Evolutionary conservation across 2,888 invertebrate genomes (phyloP).

Genomic region (Glomeris marginata): DNA sequence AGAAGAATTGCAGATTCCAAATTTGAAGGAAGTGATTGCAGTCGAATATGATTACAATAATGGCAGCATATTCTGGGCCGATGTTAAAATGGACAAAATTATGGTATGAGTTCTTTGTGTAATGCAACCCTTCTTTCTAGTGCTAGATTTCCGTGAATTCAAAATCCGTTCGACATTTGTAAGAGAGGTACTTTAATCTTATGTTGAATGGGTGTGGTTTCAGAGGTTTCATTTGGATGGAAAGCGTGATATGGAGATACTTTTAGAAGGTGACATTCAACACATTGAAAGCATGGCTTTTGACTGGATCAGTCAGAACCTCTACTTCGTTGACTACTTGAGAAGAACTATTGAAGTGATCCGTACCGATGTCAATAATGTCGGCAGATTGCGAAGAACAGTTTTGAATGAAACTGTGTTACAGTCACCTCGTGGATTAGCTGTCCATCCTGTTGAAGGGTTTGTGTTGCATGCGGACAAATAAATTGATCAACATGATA

Average conservation of each 20-base stretch:
- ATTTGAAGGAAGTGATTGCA: constrained; percentile 63
- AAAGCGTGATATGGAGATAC: constrained; percentile 45
- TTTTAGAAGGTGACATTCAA: constrained; percentile 56
- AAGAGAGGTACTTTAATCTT: no score
- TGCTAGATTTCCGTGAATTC: no score
- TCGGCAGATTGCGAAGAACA: constrained; percentile 57
- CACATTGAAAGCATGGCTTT: constrained; percentile 78
- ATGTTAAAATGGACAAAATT: constrained; percentile 62
- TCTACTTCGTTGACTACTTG: constrained; percentile 76
- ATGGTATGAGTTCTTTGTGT: no score
- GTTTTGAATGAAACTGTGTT: constrained; percentile 51
- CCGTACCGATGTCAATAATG: constrained; percentile 44
- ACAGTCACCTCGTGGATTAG: constrained; percentile 62
- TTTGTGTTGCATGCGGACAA: constrained; percentile 21
- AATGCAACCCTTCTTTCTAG: no score
- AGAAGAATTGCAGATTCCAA: constrained; percentile 44
- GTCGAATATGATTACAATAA: constrained; percentile 71
- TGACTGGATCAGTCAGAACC: constrained; percentile 71
- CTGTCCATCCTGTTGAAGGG: constrained; percentile 65
- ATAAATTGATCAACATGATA: not conserved
- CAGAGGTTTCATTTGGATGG: constrained; percentile 44
- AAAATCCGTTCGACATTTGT: no score
- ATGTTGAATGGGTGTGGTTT: constrained; percentile 1
- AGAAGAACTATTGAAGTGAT: constrained; percentile 66
- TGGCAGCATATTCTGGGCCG: constrained; percentile 80